Percentiles rank a stretch among this genome's conserved stretches.
These are phyloP conservation scores for Anthoscopus minutus DNA, from an alignment of 2,113 vertebrate species.

Conservation along the genomic window DNA sequence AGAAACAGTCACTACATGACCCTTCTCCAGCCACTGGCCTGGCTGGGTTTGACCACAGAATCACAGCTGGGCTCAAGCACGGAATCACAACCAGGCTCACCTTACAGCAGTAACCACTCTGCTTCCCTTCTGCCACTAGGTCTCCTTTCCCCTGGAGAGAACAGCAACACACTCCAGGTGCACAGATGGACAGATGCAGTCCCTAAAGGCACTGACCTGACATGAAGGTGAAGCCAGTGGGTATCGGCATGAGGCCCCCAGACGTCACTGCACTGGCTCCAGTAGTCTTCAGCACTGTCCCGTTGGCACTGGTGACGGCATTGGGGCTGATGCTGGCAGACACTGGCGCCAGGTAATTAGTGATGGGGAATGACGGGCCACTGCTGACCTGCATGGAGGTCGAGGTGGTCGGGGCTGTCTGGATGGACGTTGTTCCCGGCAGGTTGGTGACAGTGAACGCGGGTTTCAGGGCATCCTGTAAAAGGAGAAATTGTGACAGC, in stretches of 20 bases:
- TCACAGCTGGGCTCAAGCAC: neutral
- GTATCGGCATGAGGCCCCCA: constrained; percentile 91
- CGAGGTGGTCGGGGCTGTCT: constrained; percentile 89
- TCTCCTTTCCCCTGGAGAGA: neutral
- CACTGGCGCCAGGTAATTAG: constrained; percentile 94
- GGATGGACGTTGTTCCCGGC: constrained; percentile 85
- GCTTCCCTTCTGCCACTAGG: neutral
- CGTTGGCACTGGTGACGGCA: constrained; percentile 85
- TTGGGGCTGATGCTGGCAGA: constrained; percentile 82
- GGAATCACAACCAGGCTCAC: neutral
- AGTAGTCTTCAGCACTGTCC: constrained; percentile 90
- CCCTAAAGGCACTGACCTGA: constrained; percentile 77
- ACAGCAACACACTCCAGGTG: neutral
- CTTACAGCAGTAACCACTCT: neutral
- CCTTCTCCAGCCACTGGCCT: neutral
- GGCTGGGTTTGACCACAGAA: neutral
- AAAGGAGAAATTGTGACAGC: constrained; percentile 21
- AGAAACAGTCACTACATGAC: neutral
- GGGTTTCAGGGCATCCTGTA: constrained; percentile 90
- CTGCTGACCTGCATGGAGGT: constrained; percentile 98
- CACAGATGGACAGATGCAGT: rapidly evolving
- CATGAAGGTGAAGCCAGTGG: constrained; percentile 95
- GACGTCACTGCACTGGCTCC: constrained; percentile 76
- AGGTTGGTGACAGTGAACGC: constrained; percentile 92
- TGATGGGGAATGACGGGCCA: constrained; percentile 92